phyloP scores from a whole-genome alignment of 2,797 vertebrate genomes.

The Acanthurus leucopareius region DNA sequence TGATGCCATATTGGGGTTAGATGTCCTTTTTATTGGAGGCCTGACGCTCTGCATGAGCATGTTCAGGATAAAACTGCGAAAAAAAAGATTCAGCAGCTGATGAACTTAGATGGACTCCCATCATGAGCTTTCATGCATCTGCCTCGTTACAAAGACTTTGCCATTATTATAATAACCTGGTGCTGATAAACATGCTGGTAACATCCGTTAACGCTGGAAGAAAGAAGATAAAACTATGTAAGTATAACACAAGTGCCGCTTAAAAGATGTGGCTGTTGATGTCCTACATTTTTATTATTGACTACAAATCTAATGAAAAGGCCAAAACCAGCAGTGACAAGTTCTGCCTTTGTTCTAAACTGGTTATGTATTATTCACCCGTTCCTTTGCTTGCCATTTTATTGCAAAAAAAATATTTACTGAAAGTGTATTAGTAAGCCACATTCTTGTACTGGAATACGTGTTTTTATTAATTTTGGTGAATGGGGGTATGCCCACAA shows the following conservation, averaged over 20 bases:
- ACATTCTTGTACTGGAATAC: background rate
- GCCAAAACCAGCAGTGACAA: slow-evolving; percentile 1
- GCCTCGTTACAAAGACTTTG: slow-evolving; percentile 12
- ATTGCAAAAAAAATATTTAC: background rate
- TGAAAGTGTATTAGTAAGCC: background rate
- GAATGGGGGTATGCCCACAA: background rate
- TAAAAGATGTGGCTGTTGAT: background rate
- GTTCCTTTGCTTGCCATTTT: background rate
- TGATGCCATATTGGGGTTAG: slow-evolving; percentile 67
- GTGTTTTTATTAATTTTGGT: background rate
- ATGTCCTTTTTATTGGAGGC: background rate
- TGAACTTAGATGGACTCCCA: slow-evolving; percentile 3
- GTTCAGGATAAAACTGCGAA: slow-evolving; percentile 3
- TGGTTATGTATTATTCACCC: background rate
- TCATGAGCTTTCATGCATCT: slow-evolving; percentile 24
- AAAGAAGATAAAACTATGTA: background rate
- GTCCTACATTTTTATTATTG: background rate
- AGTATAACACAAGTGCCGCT: background rate
- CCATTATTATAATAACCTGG: background rate
- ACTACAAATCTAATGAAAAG: slow-evolving; percentile 3
- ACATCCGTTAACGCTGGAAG: background rate
- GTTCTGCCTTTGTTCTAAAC: background rate
- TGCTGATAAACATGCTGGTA: background rate
- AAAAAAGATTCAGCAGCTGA: background rate
- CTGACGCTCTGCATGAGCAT: slow-evolving; percentile 4